Evolutionary conservation across 2,797 vertebrate genomes (phyloP).

Genomic region (Platyrinchus mystaceus): DNA sequence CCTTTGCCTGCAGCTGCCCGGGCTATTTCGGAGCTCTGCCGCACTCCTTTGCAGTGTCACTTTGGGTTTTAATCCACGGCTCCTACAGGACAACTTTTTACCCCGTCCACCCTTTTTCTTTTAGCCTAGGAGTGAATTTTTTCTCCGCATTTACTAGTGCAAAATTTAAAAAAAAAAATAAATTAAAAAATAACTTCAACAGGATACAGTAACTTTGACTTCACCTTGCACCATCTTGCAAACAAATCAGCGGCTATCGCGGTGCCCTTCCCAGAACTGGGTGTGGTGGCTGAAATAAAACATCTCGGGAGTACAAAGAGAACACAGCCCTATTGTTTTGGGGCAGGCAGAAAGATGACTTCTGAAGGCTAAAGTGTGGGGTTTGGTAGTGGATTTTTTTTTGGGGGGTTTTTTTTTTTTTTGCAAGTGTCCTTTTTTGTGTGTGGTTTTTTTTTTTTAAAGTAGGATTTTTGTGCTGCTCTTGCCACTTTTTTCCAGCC

Average conservation of each 20-base stretch:
- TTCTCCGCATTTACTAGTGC: neutral
- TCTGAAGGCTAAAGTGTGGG: neutral
- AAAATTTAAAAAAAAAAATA: neutral
- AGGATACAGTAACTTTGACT: constrained; percentile 34
- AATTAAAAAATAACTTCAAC: neutral
- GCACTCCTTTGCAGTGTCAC: neutral
- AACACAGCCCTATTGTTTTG: constrained; percentile 38
- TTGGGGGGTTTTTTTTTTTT: neutral
- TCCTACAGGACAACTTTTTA: neutral
- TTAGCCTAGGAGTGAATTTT: neutral
- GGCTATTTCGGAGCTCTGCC: neutral
- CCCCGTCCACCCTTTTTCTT: neutral
- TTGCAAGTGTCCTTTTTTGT: too few species aligned
- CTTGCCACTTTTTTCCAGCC: neutral
- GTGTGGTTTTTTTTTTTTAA: neutral
- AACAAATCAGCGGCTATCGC: neutral
- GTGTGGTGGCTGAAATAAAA: constrained; percentile 56
- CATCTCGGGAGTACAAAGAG: neutral
- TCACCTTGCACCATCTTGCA: constrained; percentile 52
- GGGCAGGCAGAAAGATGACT: neutral
- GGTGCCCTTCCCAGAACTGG: constrained; percentile 54
- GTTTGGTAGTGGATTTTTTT: neutral
- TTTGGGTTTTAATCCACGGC: neutral
- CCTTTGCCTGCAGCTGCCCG: neutral
- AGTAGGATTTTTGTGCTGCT: neutral